Base-by-base conservation (phyloP, 2,888 invertebrate species). In the Barypeithes pellucidus region DNA sequence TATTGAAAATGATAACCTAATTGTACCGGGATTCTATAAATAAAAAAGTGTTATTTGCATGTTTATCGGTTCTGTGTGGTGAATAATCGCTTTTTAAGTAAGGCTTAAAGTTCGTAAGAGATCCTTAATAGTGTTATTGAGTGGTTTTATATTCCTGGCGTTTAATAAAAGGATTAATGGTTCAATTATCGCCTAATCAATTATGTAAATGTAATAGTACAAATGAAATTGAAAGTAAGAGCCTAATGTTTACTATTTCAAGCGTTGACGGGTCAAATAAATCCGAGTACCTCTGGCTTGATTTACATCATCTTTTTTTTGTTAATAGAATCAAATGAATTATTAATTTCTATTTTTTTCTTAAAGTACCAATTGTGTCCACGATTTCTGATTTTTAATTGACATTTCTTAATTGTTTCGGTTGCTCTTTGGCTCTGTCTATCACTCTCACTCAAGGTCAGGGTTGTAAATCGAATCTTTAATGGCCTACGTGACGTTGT, bases 401-500 rank as follows among this genome's bases (percentile, higher is more conserved):
- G 11, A 29, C 29, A 29, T 29, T 29, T 29, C 9, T 29, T 29
- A 8, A 5, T 24, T 24, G 5, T 24, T 3, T 24, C 2, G 24
- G 5, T 24, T 24, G 2, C 9, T 29, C 7, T 29, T 29, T 7
- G 29, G 2, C 7, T n/a, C n/a, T n/a, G n/a, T n/a, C n/a, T n/a
- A n/a, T n/a, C n/a, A n/a, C n/a, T n/a, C n/a, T 29, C 8, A n/a
- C 8, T 39, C 12, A n/a, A 39, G 36, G 36, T 36, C 8, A 11
- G 12, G 36, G 9, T 5, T 36, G 2, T 33, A 33, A 2, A 12
- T 36, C 36, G 9, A 36, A 3, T 36, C 36, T 36, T 8, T 36
- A 39, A 39, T 39, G 50, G 50, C 50, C 22, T 50, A 50, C 50
- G 50, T 50, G 50, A 50, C 50, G 12, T 39, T 39, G 11, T 9